These are phyloP conservation scores for Acanthopagrus latus DNA, from an alignment of 2,797 vertebrate species.

Conservation along the genomic window DNA sequence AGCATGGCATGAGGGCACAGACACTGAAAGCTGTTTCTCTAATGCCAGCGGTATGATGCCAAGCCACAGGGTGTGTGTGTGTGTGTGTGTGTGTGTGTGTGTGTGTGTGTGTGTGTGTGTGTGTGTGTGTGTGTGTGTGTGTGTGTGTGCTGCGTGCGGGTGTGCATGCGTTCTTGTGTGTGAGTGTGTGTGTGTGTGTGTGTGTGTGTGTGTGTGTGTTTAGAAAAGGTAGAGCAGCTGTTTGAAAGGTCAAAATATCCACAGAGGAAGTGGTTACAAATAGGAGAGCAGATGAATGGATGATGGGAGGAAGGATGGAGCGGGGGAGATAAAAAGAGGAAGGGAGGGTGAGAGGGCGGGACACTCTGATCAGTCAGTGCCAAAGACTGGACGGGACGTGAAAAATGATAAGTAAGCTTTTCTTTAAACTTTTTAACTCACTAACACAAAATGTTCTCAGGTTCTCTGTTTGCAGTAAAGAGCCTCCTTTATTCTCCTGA, in stretches of 20 bases:
- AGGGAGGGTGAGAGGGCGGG: background rate
- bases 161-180: too few relatives aligned
- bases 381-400: conserved; percentile 21
- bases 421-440: conserved; percentile 4
- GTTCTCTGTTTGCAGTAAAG: background rate
- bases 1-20: conserved; percentile 64
- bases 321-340: background rate
- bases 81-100: background rate
- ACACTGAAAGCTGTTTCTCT: conserved; percentile 65
- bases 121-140: conserved; percentile 14
- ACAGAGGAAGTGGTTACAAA: conserved; percentile 48
- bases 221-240: conserved; percentile 61
- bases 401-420: conserved; percentile 5
- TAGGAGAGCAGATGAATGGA: conserved; percentile 54
- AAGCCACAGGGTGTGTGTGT: conserved; percentile 52
- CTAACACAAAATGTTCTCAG: background rate
- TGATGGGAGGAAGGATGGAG: conserved; percentile 32
- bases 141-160: background rate
- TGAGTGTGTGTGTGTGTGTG: conserved; percentile 8
- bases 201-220: conserved; percentile 24
- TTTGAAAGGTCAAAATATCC: conserved; percentile 73
- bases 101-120: conserved; percentile 2
- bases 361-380: conserved; percentile 14
- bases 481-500: background rate
- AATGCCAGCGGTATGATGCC: conserved; percentile 62